Percentiles rank a stretch among this genome's conserved stretches.
phyloP scores from a whole-genome alignment of 1,140 invertebrate genomes.

The Liolophura sinensis region DNA sequence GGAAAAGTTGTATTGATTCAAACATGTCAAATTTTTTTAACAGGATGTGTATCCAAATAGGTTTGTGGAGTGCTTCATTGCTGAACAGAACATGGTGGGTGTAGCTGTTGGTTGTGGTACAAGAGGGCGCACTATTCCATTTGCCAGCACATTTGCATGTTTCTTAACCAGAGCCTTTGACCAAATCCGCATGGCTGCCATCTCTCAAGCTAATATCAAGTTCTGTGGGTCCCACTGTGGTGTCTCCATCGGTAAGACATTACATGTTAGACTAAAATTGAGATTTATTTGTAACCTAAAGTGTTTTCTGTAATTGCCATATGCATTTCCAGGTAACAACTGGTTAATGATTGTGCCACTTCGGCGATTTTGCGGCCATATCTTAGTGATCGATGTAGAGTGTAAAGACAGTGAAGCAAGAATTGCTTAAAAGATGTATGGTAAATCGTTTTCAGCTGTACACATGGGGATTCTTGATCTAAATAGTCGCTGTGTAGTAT shows the following conservation, averaged over 20 bases:
- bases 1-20: neutral
- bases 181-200: constrained; percentile 95
- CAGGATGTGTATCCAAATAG: constrained; percentile 63
- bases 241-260: constrained; percentile 70
- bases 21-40: neutral
- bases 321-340: no score
- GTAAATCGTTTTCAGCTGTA: no score
- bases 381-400: no score
- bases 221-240: constrained; percentile 92
- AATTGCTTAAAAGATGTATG: no score
- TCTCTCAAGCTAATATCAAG: constrained; percentile 95
- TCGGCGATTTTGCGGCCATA: no score
- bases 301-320: no score
- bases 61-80: constrained; percentile 96
- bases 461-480: no score
- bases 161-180: constrained; percentile 96
- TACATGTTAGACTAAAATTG: no score
- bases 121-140: constrained; percentile 82
- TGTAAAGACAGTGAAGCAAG: no score
- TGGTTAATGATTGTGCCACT: no score
- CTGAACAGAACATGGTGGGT: constrained; percentile 95
- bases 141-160: constrained; percentile 93
- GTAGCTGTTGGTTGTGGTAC: constrained; percentile 87
- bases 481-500: no score
- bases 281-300: no score